phyloP scores from a whole-genome alignment of 1,140 invertebrate species.

The Ridgeia piscesae region DNA sequence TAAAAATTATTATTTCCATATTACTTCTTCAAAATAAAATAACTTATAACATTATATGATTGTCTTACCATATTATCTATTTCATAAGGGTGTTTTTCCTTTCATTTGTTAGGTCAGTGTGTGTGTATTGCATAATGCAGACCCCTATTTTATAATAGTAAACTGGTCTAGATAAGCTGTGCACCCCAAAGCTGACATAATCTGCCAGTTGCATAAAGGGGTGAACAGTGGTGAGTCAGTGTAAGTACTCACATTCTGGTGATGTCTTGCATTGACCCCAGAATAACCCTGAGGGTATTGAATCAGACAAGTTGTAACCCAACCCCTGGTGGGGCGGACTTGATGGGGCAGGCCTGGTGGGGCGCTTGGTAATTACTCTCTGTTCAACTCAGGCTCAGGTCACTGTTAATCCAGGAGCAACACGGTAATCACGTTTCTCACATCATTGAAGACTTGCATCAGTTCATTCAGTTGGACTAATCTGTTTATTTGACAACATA shows the following conservation, averaged over 20 bases:
- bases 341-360: not conserved
- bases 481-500: not conserved
- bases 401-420: not conserved
- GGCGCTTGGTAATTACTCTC: not conserved
- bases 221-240: not conserved
- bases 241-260: not conserved
- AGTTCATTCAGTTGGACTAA: not conserved
- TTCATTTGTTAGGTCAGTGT: too few relatives aligned
- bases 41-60: too few relatives aligned
- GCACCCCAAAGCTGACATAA: too few relatives aligned
- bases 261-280: not conserved
- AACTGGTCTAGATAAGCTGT: too few relatives aligned
- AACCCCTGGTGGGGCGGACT: not conserved
- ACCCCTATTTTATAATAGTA: too few relatives aligned
- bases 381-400: not conserved
- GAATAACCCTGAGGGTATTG: not conserved
- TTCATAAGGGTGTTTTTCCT: too few relatives aligned
- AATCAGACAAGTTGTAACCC: not conserved
- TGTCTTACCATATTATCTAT: too few relatives aligned
- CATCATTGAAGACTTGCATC: not conserved
- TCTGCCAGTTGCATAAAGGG: not conserved
- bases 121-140: too few relatives aligned
- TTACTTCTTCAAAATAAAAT: too few relatives aligned
- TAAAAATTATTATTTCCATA: too few relatives aligned
- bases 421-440: not conserved